A percentile compares a stretch with the other conserved stretches of the same genome.
phyloP scores from a whole-genome alignment of 2,888 invertebrate genomes.

The Perizoma affinitatum region DNA sequence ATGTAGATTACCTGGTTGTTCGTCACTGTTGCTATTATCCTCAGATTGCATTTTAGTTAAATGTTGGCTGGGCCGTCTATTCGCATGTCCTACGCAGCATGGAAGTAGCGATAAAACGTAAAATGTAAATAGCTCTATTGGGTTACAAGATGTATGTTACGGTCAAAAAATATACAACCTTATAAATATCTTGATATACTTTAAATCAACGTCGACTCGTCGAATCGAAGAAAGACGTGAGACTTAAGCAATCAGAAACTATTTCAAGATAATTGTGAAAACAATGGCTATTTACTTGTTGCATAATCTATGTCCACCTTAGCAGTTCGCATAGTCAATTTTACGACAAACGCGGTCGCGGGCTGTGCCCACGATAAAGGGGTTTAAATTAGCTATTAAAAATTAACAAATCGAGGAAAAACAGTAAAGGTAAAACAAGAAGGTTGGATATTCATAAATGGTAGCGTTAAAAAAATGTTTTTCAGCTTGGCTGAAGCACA shows the following conservation, averaged over 20 bases:
- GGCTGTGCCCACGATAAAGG: too few relatives aligned
- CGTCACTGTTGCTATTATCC: constrained; percentile 87
- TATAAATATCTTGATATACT: constrained; percentile 5
- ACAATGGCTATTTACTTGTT: too few relatives aligned
- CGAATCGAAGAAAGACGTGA: background rate
- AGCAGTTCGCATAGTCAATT: too few relatives aligned
- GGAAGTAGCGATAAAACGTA: constrained; percentile 63
- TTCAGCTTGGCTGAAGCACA: constrained; percentile 4
- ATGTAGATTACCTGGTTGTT: constrained; percentile 64
- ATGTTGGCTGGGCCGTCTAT: constrained; percentile 78
- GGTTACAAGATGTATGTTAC: constrained; percentile 18
- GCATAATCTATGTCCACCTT: too few relatives aligned
- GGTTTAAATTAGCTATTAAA: too few relatives aligned
- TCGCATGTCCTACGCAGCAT: constrained; percentile 70
- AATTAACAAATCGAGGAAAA: too few relatives aligned
- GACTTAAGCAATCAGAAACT: too few relatives aligned
- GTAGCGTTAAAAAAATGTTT: too few relatives aligned
- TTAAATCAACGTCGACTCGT: background rate
- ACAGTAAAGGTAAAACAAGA: too few relatives aligned
- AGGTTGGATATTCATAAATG: too few relatives aligned
- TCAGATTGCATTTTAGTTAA: constrained; percentile 86
- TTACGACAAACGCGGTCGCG: too few relatives aligned
- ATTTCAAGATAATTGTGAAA: too few relatives aligned
- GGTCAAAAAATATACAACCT: constrained; percentile 10
- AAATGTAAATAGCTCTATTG: constrained; percentile 38